Percentiles rank a stretch among this genome's conserved stretches.
These are phyloP conservation scores for Pediacus dermestoides DNA, from an alignment of 2,888 invertebrate genomes.

Conservation along the genomic window DNA sequence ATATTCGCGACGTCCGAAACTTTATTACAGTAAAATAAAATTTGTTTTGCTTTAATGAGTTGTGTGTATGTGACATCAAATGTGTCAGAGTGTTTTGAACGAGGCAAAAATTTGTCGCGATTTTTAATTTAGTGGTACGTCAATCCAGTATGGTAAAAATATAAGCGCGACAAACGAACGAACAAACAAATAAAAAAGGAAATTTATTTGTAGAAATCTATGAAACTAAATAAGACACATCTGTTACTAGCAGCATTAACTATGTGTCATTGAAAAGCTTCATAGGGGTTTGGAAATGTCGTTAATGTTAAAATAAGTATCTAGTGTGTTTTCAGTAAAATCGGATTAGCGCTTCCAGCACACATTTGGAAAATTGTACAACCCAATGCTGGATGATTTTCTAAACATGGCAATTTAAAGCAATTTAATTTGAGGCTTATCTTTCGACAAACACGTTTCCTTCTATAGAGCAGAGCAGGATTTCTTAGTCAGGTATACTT, in stretches of 20 bases:
- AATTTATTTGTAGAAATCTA: too few species aligned
- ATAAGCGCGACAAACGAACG: too few species aligned
- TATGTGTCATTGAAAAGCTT: constrained; percentile 22
- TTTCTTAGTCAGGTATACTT: constrained; percentile 36
- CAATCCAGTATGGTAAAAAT: too few species aligned
- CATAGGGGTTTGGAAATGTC: constrained; percentile 23
- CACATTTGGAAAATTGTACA: constrained; percentile 13
- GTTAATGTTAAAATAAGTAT: constrained; percentile 20
- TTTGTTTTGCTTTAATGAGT: too few species aligned
- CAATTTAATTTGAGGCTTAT: constrained; percentile 46
- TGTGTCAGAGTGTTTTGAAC: too few species aligned
- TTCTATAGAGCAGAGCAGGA: constrained; percentile 26
- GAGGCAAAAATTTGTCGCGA: too few species aligned
- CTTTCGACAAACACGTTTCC: constrained; percentile 45
- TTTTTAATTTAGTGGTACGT: too few species aligned
- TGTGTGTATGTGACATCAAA: too few species aligned
- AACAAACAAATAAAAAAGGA: too few species aligned
- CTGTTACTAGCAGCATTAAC: constrained; percentile 33
- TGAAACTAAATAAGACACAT: constrained; percentile 34
- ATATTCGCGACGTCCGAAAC: too few species aligned
- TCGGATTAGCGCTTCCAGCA: constrained; percentile 23
- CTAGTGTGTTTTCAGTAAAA: constrained; percentile 15
- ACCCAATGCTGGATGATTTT: constrained; percentile 42
- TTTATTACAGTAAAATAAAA: too few species aligned
- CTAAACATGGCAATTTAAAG: constrained; percentile 46